Percentiles rank a stretch among this genome's conserved stretches.
Evolutionary conservation across 35 echinoderm and acorn worm species (phyloP).

Genomic region (Anneissia japonica): DNA sequence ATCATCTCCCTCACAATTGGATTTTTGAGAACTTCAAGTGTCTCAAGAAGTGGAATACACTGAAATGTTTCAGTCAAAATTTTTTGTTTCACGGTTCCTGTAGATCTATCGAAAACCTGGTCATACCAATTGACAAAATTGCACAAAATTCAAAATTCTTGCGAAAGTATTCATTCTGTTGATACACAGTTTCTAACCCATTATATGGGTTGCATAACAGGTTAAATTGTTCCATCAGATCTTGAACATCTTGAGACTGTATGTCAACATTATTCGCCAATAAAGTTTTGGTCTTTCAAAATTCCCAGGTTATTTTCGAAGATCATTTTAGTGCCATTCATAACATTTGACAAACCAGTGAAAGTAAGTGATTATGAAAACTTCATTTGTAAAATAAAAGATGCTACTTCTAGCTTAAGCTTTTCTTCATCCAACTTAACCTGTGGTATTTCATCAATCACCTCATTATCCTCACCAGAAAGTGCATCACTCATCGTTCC

Average conservation of each 20-base stretch:
- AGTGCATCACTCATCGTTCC: background rate
- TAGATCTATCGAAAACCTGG: background rate
- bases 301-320: background rate
- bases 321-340: conserved; percentile 6
- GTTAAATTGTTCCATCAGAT: no score
- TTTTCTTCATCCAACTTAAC: background rate
- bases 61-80: conserved; percentile 9
- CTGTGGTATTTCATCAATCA: background rate
- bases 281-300: background rate
- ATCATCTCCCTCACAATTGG: background rate
- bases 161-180: no score
- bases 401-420: background rate
- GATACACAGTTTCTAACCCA: no score
- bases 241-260: background rate
- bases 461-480: background rate
- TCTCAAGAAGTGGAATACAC: background rate
- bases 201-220: no score
- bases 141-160: no score
- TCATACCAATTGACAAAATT: no score
- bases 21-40: background rate
- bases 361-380: background rate
- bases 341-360: background rate
- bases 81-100: background rate
- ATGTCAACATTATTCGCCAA: conserved; percentile 2
- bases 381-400: background rate